phyloP scores from a whole-genome alignment of 1,140 invertebrate genomes.

The Venustaconcha ellipsiformis region DNA sequence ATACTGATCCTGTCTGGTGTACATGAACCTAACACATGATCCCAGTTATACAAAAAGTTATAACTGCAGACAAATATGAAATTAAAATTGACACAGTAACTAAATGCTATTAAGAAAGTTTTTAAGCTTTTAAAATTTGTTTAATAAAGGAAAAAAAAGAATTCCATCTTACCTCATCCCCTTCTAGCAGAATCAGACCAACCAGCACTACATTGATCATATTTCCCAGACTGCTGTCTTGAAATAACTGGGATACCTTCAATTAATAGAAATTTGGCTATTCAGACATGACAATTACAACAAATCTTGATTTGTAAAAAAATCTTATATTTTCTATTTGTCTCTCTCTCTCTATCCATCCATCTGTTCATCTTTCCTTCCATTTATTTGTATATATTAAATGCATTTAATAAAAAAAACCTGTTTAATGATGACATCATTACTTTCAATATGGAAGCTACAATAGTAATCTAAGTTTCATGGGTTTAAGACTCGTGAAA shows the following conservation, averaged over 20 bases:
- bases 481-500: too few species aligned
- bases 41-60: not conserved
- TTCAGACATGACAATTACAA: not conserved
- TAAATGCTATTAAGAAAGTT: too few species aligned
- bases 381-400: too few species aligned
- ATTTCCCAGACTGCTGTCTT: conserved; percentile 58
- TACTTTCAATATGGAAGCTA: not conserved
- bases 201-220: conserved; percentile 59
- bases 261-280: not conserved
- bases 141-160: not conserved
- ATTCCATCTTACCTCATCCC: conserved; percentile 56
- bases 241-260: conserved; percentile 61
- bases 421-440: not conserved
- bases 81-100: too few species aligned
- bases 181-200: conserved; percentile 58
- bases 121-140: not conserved
- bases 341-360: too few species aligned
- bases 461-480: not conserved
- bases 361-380: too few species aligned
- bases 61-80: not conserved
- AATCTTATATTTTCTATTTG: not conserved
- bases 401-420: not conserved
- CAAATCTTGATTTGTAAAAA: too few species aligned
- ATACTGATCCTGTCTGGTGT: not conserved
- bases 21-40: not conserved